A percentile compares a stretch with the other conserved stretches of the same genome.
Conservation (phyloP, 1,140 invertebrate species). For the Pseudomyrmex dendroicus region DNA sequence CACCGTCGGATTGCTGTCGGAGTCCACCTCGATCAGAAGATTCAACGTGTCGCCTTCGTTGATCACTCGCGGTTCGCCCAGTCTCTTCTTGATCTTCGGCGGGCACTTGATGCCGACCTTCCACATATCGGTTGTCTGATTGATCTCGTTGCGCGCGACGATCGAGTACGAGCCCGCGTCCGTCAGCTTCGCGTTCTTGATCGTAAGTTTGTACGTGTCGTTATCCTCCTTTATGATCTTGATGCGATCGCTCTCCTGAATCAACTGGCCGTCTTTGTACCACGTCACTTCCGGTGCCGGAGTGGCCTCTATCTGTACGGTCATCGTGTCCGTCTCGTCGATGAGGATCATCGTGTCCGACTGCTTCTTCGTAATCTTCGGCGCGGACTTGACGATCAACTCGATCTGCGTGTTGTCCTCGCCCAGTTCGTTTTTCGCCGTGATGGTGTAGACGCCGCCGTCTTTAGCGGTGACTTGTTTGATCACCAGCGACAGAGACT, state of each 20-base stretch:
- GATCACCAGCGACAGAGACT: slow-evolving; percentile 95
- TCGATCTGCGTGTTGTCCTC: slow-evolving; percentile 91
- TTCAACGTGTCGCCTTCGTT: slow-evolving; percentile 92
- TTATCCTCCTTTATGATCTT: slow-evolving; percentile 89
- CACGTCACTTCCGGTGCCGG: slow-evolving; percentile 93
- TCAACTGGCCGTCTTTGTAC: slow-evolving; percentile 93
- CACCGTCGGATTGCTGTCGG: slow-evolving; percentile 92
- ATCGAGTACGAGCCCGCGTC: slow-evolving; percentile 98
- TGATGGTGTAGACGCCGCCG: slow-evolving; percentile 93
- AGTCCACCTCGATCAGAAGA: slow-evolving; percentile 93
- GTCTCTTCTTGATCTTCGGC: slow-evolving; percentile 89
- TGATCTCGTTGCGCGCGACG: slow-evolving; percentile 94
- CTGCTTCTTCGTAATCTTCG: slow-evolving; percentile 93
- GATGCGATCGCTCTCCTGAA: slow-evolving; percentile 89
- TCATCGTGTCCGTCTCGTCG: slow-evolving; percentile 89
- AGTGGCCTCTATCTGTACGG: slow-evolving; percentile 92
- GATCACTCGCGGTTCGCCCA: slow-evolving; percentile 88
- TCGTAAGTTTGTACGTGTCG: slow-evolving; percentile 90
- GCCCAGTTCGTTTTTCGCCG: slow-evolving; percentile 95
- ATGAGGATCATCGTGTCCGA: slow-evolving; percentile 90
- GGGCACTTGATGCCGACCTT: slow-evolving; percentile 91
- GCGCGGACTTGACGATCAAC: slow-evolving; percentile 92
- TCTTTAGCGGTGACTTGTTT: slow-evolving; percentile 94
- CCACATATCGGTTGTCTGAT: slow-evolving; percentile 94
- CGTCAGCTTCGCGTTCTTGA: slow-evolving; percentile 92